Evolutionary conservation across 2,797 vertebrate genomes (phyloP), one percentile per base, ranked within the genome.

Genomic region (Nyctalus aviator): DNA sequence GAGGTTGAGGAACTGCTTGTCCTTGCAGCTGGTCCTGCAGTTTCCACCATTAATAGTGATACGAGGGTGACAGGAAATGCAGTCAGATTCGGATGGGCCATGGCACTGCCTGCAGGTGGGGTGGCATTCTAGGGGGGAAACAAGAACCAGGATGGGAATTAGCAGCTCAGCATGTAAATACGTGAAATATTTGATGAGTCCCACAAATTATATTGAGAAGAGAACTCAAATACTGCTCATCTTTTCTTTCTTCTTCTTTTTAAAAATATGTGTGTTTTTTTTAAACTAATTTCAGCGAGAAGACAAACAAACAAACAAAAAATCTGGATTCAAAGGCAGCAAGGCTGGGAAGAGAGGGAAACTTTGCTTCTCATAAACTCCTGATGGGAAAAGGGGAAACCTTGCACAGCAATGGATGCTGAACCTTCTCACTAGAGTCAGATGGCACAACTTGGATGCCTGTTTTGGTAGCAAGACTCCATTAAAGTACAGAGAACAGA

Each of bases 81-180:
- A 99, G 91, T 99, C 99, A 0, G 98, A 96, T 23, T 99, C 99
- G 1, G 98, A 99, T 0, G 99, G 97, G 5, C 99, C 99, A 0
- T 11, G 97, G 96, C 99, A 99, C 0, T 98, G 98, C 97, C 97
- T 98, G 95, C 99, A 99, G 91, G 99, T 98, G 0, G 99, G 99
- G 87, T 99, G 99, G 94, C 99, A 99, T 6, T 97, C 99, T 99
- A 96, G 27, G 30, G 17, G 4, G 30, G 66, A 10, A 83, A 88
- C 0, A 62, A 44, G 66, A 66, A 8, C 2, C 4, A 6, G 66
- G 23, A 55, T 75, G 30, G 37, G 32, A 79, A 55, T 81, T 4
- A 83, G 53, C 30, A 57, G 14, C 30, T 83, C 37, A n/a, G 17
- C 32, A 41, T 4, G 35, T 32, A 41, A 64, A 73, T 1, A n/a